Evolutionary conservation across 2,113 vertebrate species (phyloP).

Genomic region (Lates calcarifer): DNA sequence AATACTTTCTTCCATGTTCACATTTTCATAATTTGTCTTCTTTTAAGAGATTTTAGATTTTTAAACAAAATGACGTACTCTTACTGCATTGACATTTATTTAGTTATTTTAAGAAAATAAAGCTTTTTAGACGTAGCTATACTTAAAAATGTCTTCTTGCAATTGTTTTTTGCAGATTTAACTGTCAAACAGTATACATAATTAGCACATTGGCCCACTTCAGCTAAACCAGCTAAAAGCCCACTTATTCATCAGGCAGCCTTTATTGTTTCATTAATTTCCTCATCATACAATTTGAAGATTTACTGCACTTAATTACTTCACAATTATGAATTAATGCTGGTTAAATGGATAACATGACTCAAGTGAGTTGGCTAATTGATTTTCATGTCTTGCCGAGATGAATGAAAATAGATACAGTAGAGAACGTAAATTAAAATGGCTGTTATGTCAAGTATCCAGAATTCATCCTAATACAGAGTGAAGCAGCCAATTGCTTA

Average conservation of each 20-base stretch:
- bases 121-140: too few relatives aligned
- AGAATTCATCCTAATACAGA: too few relatives aligned
- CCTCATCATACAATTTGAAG: background rate
- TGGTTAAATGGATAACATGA: background rate
- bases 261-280: background rate
- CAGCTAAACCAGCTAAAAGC: background rate
- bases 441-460: background rate
- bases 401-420: background rate
- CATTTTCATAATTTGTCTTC: too few relatives aligned
- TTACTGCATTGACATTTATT: too few relatives aligned
- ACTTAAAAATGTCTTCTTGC: too few relatives aligned
- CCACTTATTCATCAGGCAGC: background rate
- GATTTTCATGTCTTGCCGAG: background rate
- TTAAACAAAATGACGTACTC: too few relatives aligned
- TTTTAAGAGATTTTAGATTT: too few relatives aligned
- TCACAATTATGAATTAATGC: background rate
- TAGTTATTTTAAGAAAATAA: too few relatives aligned
- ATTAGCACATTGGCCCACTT: background rate
- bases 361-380: background rate
- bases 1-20: too few relatives aligned
- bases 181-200: too few relatives aligned
- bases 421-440: background rate
- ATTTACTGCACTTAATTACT: background rate
- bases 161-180: too few relatives aligned
- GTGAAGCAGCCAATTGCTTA: too few relatives aligned